Percentiles rank a stretch among this genome's conserved stretches.
Conservation (phyloP, 2,797 vertebrate genomes). For the Tamandua tetradactyla region DNA sequence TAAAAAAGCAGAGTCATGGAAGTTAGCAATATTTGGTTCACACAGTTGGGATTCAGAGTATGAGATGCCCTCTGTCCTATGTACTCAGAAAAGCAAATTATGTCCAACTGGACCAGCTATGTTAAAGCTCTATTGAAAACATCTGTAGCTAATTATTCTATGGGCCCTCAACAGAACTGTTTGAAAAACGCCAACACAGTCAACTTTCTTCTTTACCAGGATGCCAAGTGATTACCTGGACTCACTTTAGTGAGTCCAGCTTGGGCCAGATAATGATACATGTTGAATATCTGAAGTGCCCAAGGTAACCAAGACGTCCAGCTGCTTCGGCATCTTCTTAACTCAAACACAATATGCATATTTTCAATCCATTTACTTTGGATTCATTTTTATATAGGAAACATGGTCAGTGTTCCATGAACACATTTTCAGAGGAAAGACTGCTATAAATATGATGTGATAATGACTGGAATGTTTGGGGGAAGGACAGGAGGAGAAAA, state of each 20-base stretch:
- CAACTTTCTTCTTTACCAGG: slow-evolving; percentile 29
- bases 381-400: slow-evolving; percentile 80
- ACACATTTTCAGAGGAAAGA: slow-evolving; percentile 81
- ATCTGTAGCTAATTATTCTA: slow-evolving; percentile 45
- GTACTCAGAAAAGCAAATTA: slow-evolving; percentile 16
- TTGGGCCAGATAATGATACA: slow-evolving; percentile 28
- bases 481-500: slow-evolving; percentile 80
- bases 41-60: background rate
- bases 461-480: slow-evolving; percentile 80
- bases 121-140: slow-evolving; percentile 24
- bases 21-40: background rate
- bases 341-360: slow-evolving; percentile 80
- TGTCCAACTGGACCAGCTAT: background rate
- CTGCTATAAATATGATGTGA: slow-evolving; percentile 81
- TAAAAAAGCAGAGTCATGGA: background rate
- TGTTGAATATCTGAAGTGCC: slow-evolving; percentile 49
- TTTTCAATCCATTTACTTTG: slow-evolving; percentile 82
- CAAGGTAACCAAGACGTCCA: slow-evolving; percentile 55
- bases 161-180: slow-evolving; percentile 7
- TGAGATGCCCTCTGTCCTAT: background rate
- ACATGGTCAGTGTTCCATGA: slow-evolving; percentile 82
- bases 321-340: slow-evolving; percentile 76
- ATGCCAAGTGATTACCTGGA: slow-evolving; percentile 34
- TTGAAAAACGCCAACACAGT: background rate
- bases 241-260: slow-evolving; percentile 19